Base-by-base conservation (phyloP, 1,140 invertebrate genomes). In the Oreohelix idahoensis region DNA sequence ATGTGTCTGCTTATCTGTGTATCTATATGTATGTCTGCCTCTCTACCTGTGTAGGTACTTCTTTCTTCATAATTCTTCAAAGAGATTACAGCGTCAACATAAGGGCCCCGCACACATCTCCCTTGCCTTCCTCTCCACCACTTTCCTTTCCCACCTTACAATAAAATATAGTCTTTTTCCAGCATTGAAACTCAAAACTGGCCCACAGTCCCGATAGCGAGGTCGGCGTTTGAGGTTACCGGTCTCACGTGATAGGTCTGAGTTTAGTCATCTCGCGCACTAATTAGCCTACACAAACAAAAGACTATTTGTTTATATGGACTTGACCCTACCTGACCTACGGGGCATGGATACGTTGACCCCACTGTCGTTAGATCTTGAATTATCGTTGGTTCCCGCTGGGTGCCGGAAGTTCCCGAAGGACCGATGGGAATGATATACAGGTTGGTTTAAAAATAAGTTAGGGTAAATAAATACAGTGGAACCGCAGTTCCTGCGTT, bases 281-380 rank as follows among this genome's bases (percentile, higher is more conserved):
- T 66, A 29, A 66, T 66, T 66, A 66, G 63, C 63, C 32, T 2
- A 32, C 29, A 66, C n/a, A 32, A 17, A 66, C 29, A 66, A 66
- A 66, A n/a, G 63, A 66, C 63, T 66, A 32, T 66, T 66, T 66
- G 63, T 66, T 66, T 66, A 32, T 35, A 32, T 32, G 29, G 29
- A 66, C 63, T 66, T 66, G 63, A n/a, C 63, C 63, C 63, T 32
- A 66, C 63, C 29, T 66, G 8, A 66, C 63, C 63, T 32, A 2
- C 63, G 63, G 63, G 20, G 63, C 63, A 66, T 4, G n/a, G 63
- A 66, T 66, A 66, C 63, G n/a, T 11, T 66, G 63, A 66, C 63
- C 63, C 29, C 20, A 17, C 1, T 66, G 63, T 66, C 63, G 63
- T 66, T n/a, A 66, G 63, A 66, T 2, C 63, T 66, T 35, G n/a